Percentiles rank a stretch among this genome's conserved stretches.
phyloP scores from a whole-genome alignment of 1,140 invertebrate genomes.

The Heliconius nattereri region DNA sequence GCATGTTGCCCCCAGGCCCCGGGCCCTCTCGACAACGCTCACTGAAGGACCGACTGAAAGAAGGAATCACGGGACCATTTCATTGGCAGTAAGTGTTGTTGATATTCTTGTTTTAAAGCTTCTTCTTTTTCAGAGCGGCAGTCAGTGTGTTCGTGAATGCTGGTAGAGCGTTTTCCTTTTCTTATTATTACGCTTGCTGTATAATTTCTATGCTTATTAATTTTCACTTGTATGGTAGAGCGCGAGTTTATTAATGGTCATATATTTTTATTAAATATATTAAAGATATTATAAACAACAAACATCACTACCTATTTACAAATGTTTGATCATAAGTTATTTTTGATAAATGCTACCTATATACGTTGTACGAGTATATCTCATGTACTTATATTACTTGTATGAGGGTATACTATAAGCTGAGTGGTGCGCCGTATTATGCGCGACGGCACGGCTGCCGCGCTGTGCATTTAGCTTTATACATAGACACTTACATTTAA shows the following conservation, averaged over 20 bases:
- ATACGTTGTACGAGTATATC: not conserved
- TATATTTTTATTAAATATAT: not conserved
- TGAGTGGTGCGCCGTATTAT: constrained; percentile 8
- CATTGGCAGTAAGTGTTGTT: constrained; percentile 87
- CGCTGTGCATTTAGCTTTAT: not conserved
- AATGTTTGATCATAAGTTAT: too few relatives aligned
- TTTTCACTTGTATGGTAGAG: not conserved
- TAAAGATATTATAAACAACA: too few relatives aligned
- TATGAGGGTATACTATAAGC: not conserved
- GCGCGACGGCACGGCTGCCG: not conserved
- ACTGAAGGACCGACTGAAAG: constrained; percentile 86
- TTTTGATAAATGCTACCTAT: not conserved
- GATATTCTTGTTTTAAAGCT: constrained; percentile 31
- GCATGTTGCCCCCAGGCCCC: constrained; percentile 80
- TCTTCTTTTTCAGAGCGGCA: constrained; percentile 11
- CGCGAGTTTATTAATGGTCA: not conserved
- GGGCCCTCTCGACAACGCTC: constrained; percentile 84
- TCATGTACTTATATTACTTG: not conserved
- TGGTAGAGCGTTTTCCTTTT: constrained; percentile 16
- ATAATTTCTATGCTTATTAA: not conserved
- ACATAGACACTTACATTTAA: not conserved
- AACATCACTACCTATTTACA: too few relatives aligned
- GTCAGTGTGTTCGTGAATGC: constrained; percentile 28
- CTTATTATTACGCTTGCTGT: not conserved
- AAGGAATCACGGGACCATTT: constrained; percentile 88